A percentile compares a stretch with the other conserved stretches of the same genome.
These are phyloP conservation scores for Caradrina clavipalpis DNA, from an alignment of 2,888 invertebrate species.

Conservation along the genomic window DNA sequence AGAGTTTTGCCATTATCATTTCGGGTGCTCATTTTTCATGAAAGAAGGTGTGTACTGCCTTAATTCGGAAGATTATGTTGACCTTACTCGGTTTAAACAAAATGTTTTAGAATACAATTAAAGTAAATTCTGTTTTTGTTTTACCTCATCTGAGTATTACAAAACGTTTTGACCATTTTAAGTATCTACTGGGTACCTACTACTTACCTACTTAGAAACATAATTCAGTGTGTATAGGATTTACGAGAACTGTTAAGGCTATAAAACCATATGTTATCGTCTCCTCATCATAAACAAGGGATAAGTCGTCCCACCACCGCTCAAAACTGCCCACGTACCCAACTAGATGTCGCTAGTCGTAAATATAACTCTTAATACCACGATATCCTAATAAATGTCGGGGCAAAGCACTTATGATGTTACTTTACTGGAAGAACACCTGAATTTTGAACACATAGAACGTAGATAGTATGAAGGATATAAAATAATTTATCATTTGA, in stretches of 20 bases:
- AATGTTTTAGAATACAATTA: not conserved
- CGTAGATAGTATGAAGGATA: constrained; percentile 5
- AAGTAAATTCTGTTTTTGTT: not conserved
- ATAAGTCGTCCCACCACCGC: constrained; percentile 32
- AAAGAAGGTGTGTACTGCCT: constrained; percentile 39
- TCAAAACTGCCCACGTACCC: constrained; percentile 27
- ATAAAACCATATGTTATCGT: constrained; percentile 33
- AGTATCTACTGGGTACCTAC: not conserved
- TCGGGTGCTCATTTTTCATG: constrained; percentile 64
- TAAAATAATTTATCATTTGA: constrained; percentile 41
- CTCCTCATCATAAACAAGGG: constrained; percentile 47
- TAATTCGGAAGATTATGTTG: constrained; percentile 31
- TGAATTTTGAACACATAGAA: constrained; percentile 33
- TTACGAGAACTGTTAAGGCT: constrained; percentile 26
- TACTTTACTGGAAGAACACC: constrained; percentile 41
- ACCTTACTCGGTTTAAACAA: constrained; percentile 9
- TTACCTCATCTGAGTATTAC: too few species aligned
- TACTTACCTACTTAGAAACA: too few species aligned
- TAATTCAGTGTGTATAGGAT: constrained; percentile 28
- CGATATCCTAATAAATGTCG: constrained; percentile 51
- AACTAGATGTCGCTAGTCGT: constrained; percentile 61
- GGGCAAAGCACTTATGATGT: constrained; percentile 43
- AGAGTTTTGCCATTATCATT: constrained; percentile 65
- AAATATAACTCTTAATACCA: constrained; percentile 45
- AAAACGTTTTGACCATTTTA: not conserved